Evolutionary conservation across 2,888 invertebrate genomes (phyloP).

Genomic region (Ceriagrion tenellum): DNA sequence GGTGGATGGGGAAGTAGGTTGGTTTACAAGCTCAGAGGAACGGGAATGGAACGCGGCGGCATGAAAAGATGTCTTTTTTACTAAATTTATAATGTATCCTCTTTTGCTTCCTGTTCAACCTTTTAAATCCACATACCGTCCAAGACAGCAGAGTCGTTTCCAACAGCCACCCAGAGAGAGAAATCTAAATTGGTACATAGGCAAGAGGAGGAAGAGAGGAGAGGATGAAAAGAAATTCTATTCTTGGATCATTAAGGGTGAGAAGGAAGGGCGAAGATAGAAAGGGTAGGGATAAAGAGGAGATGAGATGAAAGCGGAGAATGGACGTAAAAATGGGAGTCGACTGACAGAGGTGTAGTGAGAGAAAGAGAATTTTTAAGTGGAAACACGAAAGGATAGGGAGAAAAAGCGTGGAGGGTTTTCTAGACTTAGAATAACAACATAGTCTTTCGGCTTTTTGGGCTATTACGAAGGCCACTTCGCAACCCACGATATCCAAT

Average conservation of each 20-base stretch:
- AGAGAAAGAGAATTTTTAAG: too few species aligned
- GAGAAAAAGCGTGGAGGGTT: too few species aligned
- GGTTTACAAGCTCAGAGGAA: too few species aligned
- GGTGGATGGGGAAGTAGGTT: not conserved
- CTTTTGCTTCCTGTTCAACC: not conserved
- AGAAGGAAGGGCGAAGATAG: not conserved
- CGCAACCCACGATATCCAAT: too few species aligned
- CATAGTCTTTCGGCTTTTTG: too few species aligned
- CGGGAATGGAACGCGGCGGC: not conserved
- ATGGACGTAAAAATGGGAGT: too few species aligned
- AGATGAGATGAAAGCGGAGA: too few species aligned
- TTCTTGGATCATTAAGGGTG: not conserved
- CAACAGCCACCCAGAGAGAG: slow-evolving; percentile 2
- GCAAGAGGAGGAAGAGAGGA: not conserved
- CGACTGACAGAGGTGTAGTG: too few species aligned
- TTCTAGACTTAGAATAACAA: too few species aligned
- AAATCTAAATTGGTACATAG: slow-evolving; percentile 47
- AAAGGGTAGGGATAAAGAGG: not conserved
- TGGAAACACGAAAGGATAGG: too few species aligned
- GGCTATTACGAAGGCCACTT: too few species aligned
- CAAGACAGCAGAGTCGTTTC: not conserved
- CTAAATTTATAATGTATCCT: slow-evolving; percentile 13
- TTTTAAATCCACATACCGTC: not conserved
- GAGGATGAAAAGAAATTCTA: slow-evolving; percentile 31
- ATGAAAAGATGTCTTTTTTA: slow-evolving; percentile 19